phyloP scores from a whole-genome alignment of 2,888 invertebrate species.

The Pseudanteris insignis region DNA sequence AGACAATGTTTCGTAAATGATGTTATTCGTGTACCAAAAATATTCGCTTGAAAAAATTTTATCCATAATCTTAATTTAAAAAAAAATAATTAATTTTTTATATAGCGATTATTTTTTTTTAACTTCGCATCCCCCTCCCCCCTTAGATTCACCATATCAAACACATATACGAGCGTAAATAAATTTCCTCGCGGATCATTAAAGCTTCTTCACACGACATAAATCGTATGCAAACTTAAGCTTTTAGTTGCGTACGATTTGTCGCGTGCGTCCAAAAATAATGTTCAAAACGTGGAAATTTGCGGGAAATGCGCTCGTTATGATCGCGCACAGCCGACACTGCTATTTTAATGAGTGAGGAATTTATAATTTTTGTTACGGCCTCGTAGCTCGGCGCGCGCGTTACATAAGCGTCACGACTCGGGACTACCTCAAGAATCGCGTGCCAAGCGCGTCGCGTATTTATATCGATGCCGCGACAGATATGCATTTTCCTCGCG shows the following conservation, averaged over 20 bases:
- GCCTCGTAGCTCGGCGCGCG: conserved; percentile 22
- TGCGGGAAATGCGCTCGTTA: conserved; percentile 7
- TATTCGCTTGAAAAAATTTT: too few species aligned
- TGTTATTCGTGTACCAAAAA: too few species aligned
- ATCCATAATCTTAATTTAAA: too few species aligned
- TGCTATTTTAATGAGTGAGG: conserved; percentile 24
- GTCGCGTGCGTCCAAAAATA: too few species aligned
- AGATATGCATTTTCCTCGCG: conserved; percentile 40
- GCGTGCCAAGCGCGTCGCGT: conserved; percentile 41
- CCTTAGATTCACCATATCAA: not conserved
- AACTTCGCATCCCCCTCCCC: not conserved
- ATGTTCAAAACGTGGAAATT: not conserved
- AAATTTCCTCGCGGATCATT: too few species aligned
- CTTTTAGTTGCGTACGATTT: too few species aligned
- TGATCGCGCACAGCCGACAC: not conserved
- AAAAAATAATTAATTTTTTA: too few species aligned
- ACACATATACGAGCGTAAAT: too few species aligned
- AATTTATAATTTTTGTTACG: conserved; percentile 23
- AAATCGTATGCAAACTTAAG: too few species aligned
- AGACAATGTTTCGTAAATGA: too few species aligned
- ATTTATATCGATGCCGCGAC: conserved; percentile 43
- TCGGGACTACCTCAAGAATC: conserved; percentile 43
- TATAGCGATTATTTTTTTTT: too few species aligned
- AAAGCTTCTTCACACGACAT: too few species aligned
- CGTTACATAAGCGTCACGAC: conserved; percentile 30